These are phyloP conservation scores for Lasioglossum morio DNA, from an alignment of 2,888 invertebrate genomes.

Conservation along the genomic window DNA sequence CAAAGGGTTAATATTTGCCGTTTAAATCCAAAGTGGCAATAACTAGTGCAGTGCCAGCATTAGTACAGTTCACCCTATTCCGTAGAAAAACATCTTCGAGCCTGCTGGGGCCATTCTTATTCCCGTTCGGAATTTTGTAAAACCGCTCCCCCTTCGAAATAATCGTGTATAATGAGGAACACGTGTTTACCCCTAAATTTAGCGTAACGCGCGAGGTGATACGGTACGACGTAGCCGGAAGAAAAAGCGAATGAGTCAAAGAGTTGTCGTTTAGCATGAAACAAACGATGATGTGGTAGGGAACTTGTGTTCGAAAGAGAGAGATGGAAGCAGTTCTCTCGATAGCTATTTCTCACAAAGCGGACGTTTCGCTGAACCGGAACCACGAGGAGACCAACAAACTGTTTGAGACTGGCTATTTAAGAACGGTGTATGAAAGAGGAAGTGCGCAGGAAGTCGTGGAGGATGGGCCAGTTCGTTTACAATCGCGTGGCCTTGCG, in stretches of 20 bases:
- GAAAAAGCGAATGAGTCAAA: slow-evolving; percentile 46
- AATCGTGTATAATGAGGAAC: slow-evolving; percentile 66
- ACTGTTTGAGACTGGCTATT: slow-evolving; percentile 63
- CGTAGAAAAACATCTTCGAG: background rate
- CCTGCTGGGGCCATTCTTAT: slow-evolving; percentile 6
- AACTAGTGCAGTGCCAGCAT: too few relatives aligned
- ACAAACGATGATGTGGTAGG: slow-evolving; percentile 21
- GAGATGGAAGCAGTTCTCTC: slow-evolving; percentile 14
- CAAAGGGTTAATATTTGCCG: too few relatives aligned
- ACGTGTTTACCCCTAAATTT: slow-evolving; percentile 68
- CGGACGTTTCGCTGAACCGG: slow-evolving; percentile 57
- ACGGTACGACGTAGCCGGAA: slow-evolving; percentile 33
- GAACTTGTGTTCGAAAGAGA: too few relatives aligned
- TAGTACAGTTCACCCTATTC: too few relatives aligned
- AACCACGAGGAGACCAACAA: slow-evolving; percentile 51
- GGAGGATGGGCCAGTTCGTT: slow-evolving; percentile 58
- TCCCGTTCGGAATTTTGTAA: slow-evolving; percentile 16
- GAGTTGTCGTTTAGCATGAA: slow-evolving; percentile 47
- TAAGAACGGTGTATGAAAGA: slow-evolving; percentile 61
- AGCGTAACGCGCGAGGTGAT: slow-evolving; percentile 41
- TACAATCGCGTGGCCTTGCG: slow-evolving; percentile 71
- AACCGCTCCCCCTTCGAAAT: slow-evolving; percentile 52
- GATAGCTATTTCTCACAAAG: slow-evolving; percentile 43
- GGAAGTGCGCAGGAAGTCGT: slow-evolving; percentile 70
- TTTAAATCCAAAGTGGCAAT: too few relatives aligned